Evolutionary conservation across 2,113 vertebrate genomes (phyloP).

Genomic region (Plecturocebus donacophilus): DNA sequence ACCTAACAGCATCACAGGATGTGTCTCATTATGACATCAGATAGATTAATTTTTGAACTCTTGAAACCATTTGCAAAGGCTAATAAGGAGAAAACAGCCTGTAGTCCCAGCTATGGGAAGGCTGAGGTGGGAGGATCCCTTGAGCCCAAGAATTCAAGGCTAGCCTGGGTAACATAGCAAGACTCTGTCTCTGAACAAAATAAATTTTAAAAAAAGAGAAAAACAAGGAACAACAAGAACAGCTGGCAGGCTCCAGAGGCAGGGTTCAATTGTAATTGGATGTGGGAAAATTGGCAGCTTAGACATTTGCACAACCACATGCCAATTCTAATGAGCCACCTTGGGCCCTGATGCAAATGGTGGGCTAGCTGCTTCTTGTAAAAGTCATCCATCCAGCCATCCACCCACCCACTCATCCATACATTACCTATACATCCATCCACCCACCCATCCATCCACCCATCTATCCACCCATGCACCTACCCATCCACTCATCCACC

Average conservation of each 20-base stretch:
- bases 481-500: accelerated
- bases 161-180: not conserved
- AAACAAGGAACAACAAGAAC: not conserved
- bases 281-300: not conserved
- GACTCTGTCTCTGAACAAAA: not conserved
- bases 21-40: not conserved
- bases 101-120: not conserved
- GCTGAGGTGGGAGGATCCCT: not conserved
- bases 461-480: not conserved
- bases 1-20: not conserved
- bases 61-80: not conserved
- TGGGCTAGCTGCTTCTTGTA: not conserved
- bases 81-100: not conserved
- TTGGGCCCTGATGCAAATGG: not conserved
- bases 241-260: not conserved
- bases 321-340: not conserved
- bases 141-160: not conserved
- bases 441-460: not conserved
- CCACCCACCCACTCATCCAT: too few relatives aligned
- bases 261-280: too few relatives aligned
- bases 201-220: not conserved
- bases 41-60: not conserved
- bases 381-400: not conserved
- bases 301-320: not conserved
- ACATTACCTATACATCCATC: not conserved